A percentile compares a stretch with the other conserved stretches of the same genome.
Conservation (phyloP, 2,888 invertebrate species). For the Oeneis ivallda region DNA sequence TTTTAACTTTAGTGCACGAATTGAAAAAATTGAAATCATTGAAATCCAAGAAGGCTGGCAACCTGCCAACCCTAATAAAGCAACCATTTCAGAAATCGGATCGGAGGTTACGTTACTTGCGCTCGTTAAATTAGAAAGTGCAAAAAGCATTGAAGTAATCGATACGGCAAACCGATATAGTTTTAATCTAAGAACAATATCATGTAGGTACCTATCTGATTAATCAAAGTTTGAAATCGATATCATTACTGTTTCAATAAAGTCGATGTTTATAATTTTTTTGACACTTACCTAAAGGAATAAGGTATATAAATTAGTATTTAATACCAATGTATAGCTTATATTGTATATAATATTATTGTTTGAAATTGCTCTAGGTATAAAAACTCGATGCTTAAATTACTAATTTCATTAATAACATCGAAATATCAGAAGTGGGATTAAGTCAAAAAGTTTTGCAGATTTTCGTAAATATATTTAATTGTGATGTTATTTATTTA, state of each 20-base stretch:
- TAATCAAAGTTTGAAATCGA: background rate
- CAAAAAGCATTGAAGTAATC: conserved; percentile 26
- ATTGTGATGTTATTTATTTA: too few species aligned
- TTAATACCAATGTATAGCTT: too few species aligned
- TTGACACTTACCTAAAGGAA: too few species aligned
- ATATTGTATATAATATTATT: too few species aligned
- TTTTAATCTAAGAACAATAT: conserved; percentile 9
- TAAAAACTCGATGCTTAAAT: too few species aligned
- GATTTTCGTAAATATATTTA: too few species aligned
- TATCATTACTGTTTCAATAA: background rate
- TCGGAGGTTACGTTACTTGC: conserved; percentile 31
- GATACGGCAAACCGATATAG: conserved; percentile 23
- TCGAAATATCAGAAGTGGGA: background rate
- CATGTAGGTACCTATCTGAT: background rate
- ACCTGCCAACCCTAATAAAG: conserved; percentile 26
- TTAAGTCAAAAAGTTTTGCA: background rate
- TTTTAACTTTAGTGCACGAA: too few species aligned
- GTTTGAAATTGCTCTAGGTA: too few species aligned
- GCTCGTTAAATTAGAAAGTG: conserved; percentile 39
- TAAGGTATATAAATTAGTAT: too few species aligned
- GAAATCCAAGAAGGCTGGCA: background rate
- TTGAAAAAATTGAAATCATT: too few species aligned
- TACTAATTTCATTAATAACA: too few species aligned
- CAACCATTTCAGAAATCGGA: conserved; percentile 26
- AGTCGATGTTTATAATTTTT: too few species aligned